phyloP scores from a whole-genome alignment of 2,888 invertebrate species.

The Phaonia tiefii region DNA sequence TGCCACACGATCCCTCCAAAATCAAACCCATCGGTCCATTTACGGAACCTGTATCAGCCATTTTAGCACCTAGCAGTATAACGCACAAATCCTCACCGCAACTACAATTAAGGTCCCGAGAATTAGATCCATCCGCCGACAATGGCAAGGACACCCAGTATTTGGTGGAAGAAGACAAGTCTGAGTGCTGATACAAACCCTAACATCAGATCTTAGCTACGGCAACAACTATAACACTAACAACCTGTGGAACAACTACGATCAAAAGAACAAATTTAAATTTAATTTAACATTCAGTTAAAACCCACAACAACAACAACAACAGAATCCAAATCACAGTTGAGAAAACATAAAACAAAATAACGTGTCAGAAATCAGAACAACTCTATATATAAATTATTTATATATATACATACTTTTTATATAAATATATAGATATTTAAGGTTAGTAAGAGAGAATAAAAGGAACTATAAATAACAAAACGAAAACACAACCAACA shows the following conservation, averaged over 20 bases:
- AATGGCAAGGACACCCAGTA: conserved; percentile 95
- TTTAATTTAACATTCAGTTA: conserved; percentile 61
- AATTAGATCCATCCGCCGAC: conserved; percentile 91
- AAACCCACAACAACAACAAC: conserved; percentile 21
- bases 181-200: conserved; percentile 81
- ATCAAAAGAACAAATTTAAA: conserved; percentile 69
- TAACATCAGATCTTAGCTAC: conserved; percentile 66
- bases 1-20: conserved; percentile 87
- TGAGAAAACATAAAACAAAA: conserved; percentile 32
- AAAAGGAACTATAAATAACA: conserved; percentile 36
- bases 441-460: conserved; percentile 34
- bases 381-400: conserved; percentile 58
- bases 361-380: conserved; percentile 30
- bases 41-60: conserved; percentile 85
- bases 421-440: conserved; percentile 44
- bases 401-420: conserved; percentile 59
- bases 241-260: conserved; percentile 62
- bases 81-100: conserved; percentile 89
- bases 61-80: conserved; percentile 90
- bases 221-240: conserved; percentile 67
- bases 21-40: conserved; percentile 83
- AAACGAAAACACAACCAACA: conserved; percentile 2
- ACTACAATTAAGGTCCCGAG: conserved; percentile 87
- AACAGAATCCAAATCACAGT: conserved; percentile 23
- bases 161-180: conserved; percentile 93